Percentiles rank a stretch among this genome's conserved stretches.
These are phyloP conservation scores for Leptinotarsa undecemlineata DNA, from an alignment of 1,140 invertebrate genomes.

Conservation along the genomic window DNA sequence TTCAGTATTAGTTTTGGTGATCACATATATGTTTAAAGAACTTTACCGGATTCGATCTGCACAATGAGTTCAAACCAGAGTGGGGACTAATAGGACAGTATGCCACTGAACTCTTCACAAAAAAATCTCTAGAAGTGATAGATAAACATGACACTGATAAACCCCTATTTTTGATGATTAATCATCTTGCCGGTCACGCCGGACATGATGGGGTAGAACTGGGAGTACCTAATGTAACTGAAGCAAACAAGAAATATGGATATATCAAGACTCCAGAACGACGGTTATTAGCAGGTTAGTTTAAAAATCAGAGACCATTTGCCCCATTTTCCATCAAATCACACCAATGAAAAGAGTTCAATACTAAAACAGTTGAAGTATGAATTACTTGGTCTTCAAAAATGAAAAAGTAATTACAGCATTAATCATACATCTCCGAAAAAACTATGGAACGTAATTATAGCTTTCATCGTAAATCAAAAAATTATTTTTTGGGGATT, in stretches of 20 bases:
- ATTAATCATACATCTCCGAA: too few species aligned
- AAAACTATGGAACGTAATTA: too few species aligned
- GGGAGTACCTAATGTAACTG: slow-evolving; percentile 71
- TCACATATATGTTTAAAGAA: slow-evolving; percentile 23
- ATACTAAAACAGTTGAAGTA: too few species aligned
- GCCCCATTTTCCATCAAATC: too few species aligned
- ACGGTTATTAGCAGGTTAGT: slow-evolving; percentile 75
- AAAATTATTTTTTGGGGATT: too few species aligned
- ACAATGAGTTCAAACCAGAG: slow-evolving; percentile 49
- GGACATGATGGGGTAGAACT: slow-evolving; percentile 69
- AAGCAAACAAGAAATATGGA: slow-evolving; percentile 72
- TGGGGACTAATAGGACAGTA: slow-evolving; percentile 66
- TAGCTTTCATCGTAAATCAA: too few species aligned
- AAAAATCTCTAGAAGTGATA: slow-evolving; percentile 73
- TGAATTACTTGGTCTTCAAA: too few species aligned
- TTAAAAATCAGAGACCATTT: not conserved
- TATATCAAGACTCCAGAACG: slow-evolving; percentile 76
- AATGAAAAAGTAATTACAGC: too few species aligned
- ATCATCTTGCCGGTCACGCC: slow-evolving; percentile 79
- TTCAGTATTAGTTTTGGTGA: not conserved
- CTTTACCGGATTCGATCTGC: slow-evolving; percentile 45
- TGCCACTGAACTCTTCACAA: slow-evolving; percentile 77
- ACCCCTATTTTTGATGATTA: slow-evolving; percentile 80
- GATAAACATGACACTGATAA: slow-evolving; percentile 60
- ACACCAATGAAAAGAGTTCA: too few species aligned